phyloP scores from a whole-genome alignment of 2,113 vertebrate genomes.

The Daubentonia madagascariensis region DNA sequence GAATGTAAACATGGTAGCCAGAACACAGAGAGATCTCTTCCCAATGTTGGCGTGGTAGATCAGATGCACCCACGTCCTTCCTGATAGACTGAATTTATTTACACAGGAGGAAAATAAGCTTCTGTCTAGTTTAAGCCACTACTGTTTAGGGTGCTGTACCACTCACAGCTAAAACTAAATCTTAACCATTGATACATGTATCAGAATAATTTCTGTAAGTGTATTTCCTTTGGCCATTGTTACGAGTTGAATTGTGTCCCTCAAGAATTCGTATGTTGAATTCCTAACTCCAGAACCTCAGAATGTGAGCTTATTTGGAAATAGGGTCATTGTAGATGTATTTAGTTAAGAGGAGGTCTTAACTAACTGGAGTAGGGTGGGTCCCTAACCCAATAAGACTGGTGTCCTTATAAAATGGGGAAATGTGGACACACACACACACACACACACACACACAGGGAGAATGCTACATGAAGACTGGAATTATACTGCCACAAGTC shows the following conservation, averaged over 20 bases:
- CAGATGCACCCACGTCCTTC: not conserved
- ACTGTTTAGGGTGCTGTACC: not conserved
- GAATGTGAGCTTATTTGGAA: not conserved
- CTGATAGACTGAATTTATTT: not conserved
- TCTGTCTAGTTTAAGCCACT: not conserved
- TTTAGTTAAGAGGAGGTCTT: not conserved
- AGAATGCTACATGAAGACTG: not conserved
- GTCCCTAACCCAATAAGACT: not conserved
- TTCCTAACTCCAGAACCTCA: not conserved
- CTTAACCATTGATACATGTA: not conserved
- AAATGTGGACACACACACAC: not conserved
- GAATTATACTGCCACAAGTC: rapidly evolving
- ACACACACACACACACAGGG: not conserved
- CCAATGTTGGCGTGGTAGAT: not conserved
- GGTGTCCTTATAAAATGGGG: not conserved
- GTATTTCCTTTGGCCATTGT: not conserved
- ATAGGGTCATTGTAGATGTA: not conserved
- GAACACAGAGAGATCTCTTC: not conserved
- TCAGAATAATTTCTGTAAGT: not conserved
- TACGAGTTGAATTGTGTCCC: not conserved
- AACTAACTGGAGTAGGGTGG: not conserved
- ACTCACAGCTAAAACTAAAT: not conserved
- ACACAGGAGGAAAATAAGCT: not conserved
- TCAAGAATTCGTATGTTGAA: not conserved
- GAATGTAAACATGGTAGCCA: not conserved